Evolutionary conservation across 2,113 vertebrate species (phyloP).

Genomic region (Neolamprologus sp.): DNA sequence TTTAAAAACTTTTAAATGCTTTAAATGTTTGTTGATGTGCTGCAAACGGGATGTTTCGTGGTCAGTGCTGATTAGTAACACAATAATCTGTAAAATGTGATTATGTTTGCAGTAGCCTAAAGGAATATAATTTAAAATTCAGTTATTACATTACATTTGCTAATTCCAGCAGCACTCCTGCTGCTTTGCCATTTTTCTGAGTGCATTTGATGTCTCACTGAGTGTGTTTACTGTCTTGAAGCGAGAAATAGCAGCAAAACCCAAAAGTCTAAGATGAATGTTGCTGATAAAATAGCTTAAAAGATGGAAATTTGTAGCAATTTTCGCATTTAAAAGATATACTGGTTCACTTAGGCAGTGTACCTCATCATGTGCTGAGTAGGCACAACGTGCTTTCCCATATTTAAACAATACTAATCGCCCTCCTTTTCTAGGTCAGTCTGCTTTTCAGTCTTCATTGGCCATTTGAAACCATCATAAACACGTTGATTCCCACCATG

Average conservation of each 20-base stretch:
- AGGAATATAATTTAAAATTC: not conserved
- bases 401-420: not conserved
- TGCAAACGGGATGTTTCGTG: rapidly evolving
- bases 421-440: not conserved
- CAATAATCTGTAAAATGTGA: not conserved
- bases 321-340: rapidly evolving
- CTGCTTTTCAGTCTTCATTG: not conserved
- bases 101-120: not conserved
- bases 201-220: not conserved
- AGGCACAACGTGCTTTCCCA: rapidly evolving
- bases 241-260: not conserved
- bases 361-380: not conserved
- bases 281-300: not conserved
- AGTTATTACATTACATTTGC: not conserved
- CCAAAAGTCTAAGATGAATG: not conserved
- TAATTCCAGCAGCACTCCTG: not conserved
- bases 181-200: not conserved
- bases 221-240: rapidly evolving
- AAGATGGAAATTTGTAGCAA: not conserved
- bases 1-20: not conserved
- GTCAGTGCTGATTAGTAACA: not conserved
- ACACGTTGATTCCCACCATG: rapidly evolving
- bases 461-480: not conserved
- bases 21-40: not conserved
- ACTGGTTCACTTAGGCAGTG: not conserved